phyloP scores from a whole-genome alignment of 2,888 invertebrate genomes.

The Microctonus aethiopoides region DNA sequence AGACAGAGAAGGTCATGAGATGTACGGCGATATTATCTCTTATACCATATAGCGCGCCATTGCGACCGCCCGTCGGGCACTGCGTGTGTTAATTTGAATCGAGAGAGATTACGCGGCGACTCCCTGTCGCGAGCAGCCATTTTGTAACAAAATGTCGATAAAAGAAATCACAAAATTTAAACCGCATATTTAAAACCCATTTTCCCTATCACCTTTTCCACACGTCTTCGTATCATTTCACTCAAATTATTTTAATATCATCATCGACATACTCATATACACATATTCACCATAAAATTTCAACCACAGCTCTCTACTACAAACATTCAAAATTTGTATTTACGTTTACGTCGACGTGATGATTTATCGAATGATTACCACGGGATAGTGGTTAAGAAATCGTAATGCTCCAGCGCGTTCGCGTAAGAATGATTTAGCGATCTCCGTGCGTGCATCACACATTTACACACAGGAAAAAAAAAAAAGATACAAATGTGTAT shows the following conservation, averaged over 20 bases:
- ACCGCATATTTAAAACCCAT: neutral
- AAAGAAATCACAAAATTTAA: conserved; percentile 56
- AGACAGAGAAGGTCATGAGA: conserved; percentile 39
- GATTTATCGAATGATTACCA: conserved; percentile 25
- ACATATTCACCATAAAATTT: too few relatives aligned
- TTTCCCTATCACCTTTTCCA: conserved; percentile 7
- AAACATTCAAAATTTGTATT: conserved; percentile 11
- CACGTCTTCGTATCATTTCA: neutral
- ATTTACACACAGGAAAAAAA: neutral
- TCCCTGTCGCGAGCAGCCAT: conserved; percentile 66
- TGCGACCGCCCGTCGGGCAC: conserved; percentile 56
- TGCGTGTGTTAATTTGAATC: conserved; percentile 73
- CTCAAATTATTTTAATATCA: neutral
- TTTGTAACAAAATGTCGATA: conserved; percentile 68
- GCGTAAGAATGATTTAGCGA: conserved; percentile 40
- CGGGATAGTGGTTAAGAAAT: conserved; percentile 6
- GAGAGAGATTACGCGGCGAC: conserved; percentile 71
- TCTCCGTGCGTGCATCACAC: conserved; percentile 23
- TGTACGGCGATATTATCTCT: conserved; percentile 63
- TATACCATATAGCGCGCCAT: conserved; percentile 43
- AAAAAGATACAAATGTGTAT: too few relatives aligned
- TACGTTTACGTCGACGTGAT: conserved; percentile 13
- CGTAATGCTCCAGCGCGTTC: neutral
- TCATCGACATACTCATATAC: neutral
- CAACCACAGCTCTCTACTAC: too few relatives aligned